Evolutionary conservation across 1,140 invertebrate genomes (phyloP), one percentile per base, ranked within the genome.

Genomic region (Myzus persicae): DNA sequence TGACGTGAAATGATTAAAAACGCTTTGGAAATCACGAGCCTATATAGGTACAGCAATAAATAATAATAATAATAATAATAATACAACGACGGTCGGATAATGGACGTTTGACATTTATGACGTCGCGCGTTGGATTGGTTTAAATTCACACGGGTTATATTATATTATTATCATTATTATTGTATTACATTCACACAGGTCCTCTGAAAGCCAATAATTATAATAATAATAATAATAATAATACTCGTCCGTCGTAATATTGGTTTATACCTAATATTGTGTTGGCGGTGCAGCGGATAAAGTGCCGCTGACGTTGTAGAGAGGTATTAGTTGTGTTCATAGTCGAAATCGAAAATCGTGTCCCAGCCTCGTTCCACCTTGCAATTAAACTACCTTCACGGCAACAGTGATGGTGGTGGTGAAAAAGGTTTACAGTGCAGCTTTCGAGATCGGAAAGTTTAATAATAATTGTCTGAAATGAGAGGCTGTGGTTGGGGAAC

Each of bases 1-100:
- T 85, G 84, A 85, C 40, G 1, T 44, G 42, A 40, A 42, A 85
- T 44, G 40, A 85, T 44, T 85, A 85, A 85, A 84, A 85, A 85
- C 42, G 26, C 11, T 76, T 76, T 76, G 11, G 40, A 42, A 31
- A 85, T 85, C 84, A 4, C 40, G 14, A 31, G 26, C 84, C 22
- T 31, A 85, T 85, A n/a, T n/a, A n/a, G n/a, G n/a, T n/a, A n/a
- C n/a, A n/a, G n/a, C n/a, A n/a, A n/a, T n/a, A n/a, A n/a, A 67
- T 31, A 67, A 9, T 67, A 31, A 67, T 67, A 67, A 67, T 31
- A 48, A 48, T 18, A 48, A 48, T 67, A 76, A n/a, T 76, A 67
- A 67, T n/a, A 76, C 4, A 14, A 44, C 26, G 3, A 31, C 40
- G 40, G 11, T 67, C 26, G 14, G 26, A 85, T 26, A 85, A 85